Base-by-base conservation (phyloP, 2,888 invertebrate species). In the Thera obeliscata region DNA sequence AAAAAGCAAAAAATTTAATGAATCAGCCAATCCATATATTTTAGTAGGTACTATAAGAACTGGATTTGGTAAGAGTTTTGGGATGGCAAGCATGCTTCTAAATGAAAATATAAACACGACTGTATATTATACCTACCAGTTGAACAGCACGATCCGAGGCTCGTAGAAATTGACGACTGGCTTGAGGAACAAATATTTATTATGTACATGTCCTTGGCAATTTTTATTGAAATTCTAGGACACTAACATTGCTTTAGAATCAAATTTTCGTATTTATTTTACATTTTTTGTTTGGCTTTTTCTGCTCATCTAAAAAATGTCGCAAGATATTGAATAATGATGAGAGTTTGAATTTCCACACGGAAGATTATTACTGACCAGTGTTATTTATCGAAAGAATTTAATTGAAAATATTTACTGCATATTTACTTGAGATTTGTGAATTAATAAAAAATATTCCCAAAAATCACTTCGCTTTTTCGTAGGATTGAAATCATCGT, bases 181-280 rank as follows among this genome's bases (percentile, higher is more conserved):
- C 84, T 83, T 85, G 83, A 87, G 84, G 82, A 84, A 79, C 85
- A 86, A 87, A 85, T 85, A 87, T 88, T 92, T 92, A 87, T 79
- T 88, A 90, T 90, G 91, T 84, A 91, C 93, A 93, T 93, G 92
- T 93, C 93, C 93, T 92, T 91, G 89, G 87, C 80, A 85, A 86
- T 85, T 79, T 86, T 84, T 79, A 79, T 85, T 82, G 79, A 84
- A 87, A 86, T 81, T 78, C 78, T 83, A 79, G 83, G 83, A 86
- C 86, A 81, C 86, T n/a, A 46, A 84, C 52, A 33, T 52, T 33
- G 52, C 8, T 33, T 7, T 46, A 41, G 9, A 46, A 46, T 46
- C 9, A 46, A 71, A 70, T 64, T 74, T 74, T 35, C 57, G 64
- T 54, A 58, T 12, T 68, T 72, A 36, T 75, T 70, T 83, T 84